Conservation (phyloP, 1,140 invertebrate genomes). For the Apis laboriosa region DNA sequence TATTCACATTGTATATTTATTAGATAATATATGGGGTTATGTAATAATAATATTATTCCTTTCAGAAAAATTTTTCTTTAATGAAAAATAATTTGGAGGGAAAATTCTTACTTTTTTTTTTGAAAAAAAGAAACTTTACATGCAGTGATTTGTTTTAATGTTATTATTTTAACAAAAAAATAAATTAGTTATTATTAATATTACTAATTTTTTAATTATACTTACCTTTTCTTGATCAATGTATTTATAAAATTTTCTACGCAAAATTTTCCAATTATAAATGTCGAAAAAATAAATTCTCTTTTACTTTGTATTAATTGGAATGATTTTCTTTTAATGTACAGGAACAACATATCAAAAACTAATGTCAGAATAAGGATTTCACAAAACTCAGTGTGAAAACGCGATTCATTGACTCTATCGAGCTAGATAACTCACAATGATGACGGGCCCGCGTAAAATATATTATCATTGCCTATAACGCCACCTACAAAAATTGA, state of each 20-base stretch:
- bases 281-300: background rate
- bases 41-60: background rate
- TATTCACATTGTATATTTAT: background rate
- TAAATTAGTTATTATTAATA: background rate
- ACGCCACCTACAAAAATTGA: conserved; percentile 24
- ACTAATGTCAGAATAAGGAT: background rate
- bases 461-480: background rate
- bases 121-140: too few species aligned
- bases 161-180: background rate
- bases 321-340: background rate
- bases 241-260: background rate
- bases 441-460: conserved; percentile 18
- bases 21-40: background rate
- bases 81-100: background rate
- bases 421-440: background rate
- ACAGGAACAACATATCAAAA: background rate
- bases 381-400: background rate
- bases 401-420: background rate
- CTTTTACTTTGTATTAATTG: background rate
- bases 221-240: conserved; percentile 19
- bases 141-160: too few species aligned
- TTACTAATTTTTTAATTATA: background rate
- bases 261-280: background rate
- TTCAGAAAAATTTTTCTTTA: background rate
- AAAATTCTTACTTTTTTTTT: too few species aligned